Conservation (phyloP, 53 echinoderm and acorn worm genomes). For the Paracentrotus lividus region DNA sequence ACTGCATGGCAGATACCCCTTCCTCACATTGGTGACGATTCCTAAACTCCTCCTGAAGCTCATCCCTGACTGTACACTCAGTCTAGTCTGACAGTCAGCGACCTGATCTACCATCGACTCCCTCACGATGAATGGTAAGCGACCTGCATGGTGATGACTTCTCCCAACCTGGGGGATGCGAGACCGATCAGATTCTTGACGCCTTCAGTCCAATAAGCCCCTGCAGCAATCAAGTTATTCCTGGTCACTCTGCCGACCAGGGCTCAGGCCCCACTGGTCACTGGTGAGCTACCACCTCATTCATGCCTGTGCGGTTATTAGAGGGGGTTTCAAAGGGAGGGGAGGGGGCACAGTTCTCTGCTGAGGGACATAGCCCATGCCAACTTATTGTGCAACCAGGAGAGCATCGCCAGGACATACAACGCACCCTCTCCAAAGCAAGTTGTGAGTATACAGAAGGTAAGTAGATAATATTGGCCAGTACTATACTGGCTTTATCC, state of each 20-base stretch:
- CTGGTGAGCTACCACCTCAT: constrained; percentile 69
- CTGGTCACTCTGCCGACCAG: constrained; percentile 81
- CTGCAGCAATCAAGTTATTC: constrained; percentile 81
- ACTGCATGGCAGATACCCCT: constrained; percentile 74
- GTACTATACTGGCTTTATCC: neutral
- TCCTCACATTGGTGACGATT: constrained; percentile 75
- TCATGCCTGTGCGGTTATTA: constrained; percentile 84
- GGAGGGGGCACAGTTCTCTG: constrained; percentile 76
- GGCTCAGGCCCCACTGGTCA: constrained; percentile 43
- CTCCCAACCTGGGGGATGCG: constrained; percentile 23
- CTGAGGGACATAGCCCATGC: constrained; percentile 94
- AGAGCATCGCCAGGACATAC: constrained; percentile 90
- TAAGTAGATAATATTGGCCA: neutral
- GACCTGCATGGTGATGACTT: constrained; percentile 44
- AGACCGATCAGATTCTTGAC: constrained; percentile 44
- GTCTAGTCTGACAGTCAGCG: constrained; percentile 77
- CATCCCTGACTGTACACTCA: constrained; percentile 83
- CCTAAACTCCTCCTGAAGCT: constrained; percentile 78
- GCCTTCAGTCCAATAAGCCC: constrained; percentile 72
- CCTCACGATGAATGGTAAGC: neutral
- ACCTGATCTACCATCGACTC: constrained; percentile 57
- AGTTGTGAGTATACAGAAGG: constrained; percentile 63
- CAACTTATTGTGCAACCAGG: constrained; percentile 93
- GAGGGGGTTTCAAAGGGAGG: constrained; percentile 77
- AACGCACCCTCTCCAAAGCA: constrained; percentile 74